phyloP scores from a whole-genome alignment of 2,888 invertebrate species.

The Leptopilina drosophilae region DNA sequence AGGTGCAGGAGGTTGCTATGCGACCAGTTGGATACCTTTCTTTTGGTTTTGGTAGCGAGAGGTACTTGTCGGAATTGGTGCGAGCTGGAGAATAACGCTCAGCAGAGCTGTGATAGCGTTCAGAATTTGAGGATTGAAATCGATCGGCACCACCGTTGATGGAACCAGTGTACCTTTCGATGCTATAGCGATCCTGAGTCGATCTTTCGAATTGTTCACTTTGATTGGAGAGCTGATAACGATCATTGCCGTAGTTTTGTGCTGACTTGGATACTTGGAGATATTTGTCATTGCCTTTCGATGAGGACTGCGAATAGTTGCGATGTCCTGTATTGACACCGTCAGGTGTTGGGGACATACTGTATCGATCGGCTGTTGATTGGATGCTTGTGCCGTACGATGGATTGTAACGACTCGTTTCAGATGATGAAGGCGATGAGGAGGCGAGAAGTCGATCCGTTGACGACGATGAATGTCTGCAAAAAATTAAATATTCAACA shows the following conservation, averaged over 20 bases:
- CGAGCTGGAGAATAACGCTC: constrained; percentile 73
- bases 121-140: constrained; percentile 61
- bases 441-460: constrained; percentile 71
- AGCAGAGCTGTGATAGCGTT: constrained; percentile 66
- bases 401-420: constrained; percentile 63
- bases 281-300: constrained; percentile 68
- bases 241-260: constrained; percentile 65
- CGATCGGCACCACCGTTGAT: constrained; percentile 55
- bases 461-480: constrained; percentile 65
- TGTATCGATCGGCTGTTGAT: constrained; percentile 63
- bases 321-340: constrained; percentile 49
- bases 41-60: constrained; percentile 73
- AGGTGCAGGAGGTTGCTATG: constrained; percentile 64
- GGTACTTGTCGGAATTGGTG: constrained; percentile 69
- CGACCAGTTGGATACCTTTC: constrained; percentile 70
- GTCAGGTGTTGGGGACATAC: constrained; percentile 65
- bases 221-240: constrained; percentile 59
- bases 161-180: constrained; percentile 53
- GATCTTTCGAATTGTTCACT: constrained; percentile 64
- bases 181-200: constrained; percentile 58
- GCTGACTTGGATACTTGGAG: constrained; percentile 70
- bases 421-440: constrained; percentile 70
- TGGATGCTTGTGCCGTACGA: constrained; percentile 61
- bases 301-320: constrained; percentile 54
- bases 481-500: constrained; percentile 17